These are phyloP conservation scores for Leucopsar rothschildi DNA, from an alignment of 2,113 vertebrate genomes.

Conservation along the genomic window DNA sequence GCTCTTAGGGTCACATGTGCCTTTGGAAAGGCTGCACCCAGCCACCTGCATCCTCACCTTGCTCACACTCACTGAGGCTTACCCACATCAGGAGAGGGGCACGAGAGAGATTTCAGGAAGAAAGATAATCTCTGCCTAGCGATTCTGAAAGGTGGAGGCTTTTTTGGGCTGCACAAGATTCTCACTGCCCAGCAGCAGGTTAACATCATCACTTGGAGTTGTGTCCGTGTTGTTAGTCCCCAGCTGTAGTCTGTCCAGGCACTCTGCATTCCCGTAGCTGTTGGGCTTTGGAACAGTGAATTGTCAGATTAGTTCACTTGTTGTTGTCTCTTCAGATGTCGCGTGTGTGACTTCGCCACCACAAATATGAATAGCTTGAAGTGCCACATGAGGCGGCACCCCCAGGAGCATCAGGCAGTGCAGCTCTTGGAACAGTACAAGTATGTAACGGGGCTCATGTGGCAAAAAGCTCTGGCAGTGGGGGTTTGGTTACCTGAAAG, in stretches of 20 bases:
- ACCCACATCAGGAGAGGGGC: neutral
- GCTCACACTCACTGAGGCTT: neutral
- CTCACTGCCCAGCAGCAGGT: neutral
- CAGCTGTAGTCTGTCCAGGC: neutral
- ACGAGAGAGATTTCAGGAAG: neutral
- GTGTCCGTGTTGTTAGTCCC: neutral
- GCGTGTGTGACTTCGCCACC: slow-evolving; percentile 85
- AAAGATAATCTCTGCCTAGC: neutral
- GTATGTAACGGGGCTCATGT: slow-evolving; percentile 43
- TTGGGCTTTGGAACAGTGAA: neutral
- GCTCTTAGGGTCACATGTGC: neutral
- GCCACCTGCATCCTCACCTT: neutral
- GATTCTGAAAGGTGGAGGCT: neutral
- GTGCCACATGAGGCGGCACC: slow-evolving; percentile 86
- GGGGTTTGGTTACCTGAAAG: neutral
- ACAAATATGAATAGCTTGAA: slow-evolving; percentile 90
- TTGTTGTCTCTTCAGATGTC: slow-evolving; percentile 73
- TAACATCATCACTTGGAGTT: neutral
- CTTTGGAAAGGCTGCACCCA: neutral
- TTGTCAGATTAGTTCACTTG: neutral
- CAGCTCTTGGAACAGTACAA: slow-evolving; percentile 88
- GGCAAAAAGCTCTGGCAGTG: neutral
- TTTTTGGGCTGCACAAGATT: neutral
- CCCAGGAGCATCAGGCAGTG: slow-evolving; percentile 85
- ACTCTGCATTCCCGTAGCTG: neutral